Base-by-base conservation (phyloP, 2,888 invertebrate genomes). In the Philonicus albiceps region DNA sequence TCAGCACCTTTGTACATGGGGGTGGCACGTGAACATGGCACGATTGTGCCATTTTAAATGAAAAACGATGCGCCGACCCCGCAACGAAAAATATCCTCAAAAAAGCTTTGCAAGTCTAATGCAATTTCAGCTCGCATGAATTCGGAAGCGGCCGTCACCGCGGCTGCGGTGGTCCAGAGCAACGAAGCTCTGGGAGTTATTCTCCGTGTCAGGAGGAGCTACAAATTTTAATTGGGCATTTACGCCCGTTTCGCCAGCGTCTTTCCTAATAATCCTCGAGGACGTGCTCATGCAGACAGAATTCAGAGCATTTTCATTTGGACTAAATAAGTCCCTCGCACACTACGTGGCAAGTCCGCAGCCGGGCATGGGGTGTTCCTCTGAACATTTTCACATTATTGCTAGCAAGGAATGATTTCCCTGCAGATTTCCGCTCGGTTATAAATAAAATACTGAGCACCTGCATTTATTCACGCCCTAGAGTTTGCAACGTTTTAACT, bases 401-500 rank as follows among this genome's bases (percentile, higher is more conserved):
- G 53, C 40, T 31, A 80, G 53, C 80, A 49, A 80, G 80, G 80
- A 80, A 80, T 80, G 49, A 80, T 80, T 80, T 80, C 80, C 80
- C 80, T 80, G 80, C 80, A 80, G 80, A 49, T 27, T 80, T 80
- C 22, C 80, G n/a, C 80, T 53, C 53, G 30, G 27, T 30, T 80
- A 80, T 80, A 43, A 53, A 43, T 43, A 80, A 76, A 76, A 19
- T 22, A 74, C 7, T 74, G 49, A 49, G 40, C 27, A 49, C 80
- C 80, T 43, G 80, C 80, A 80, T 53, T 49, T 49, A 80, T 80
- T 80, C 80, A 80, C 80, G 53, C 80, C n/a, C 80, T 27, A 31
- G 80, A 53, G 80, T 53, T 80, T 80, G 27, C 80, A 49, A 53
- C 53, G 80, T 80, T 80, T 80, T 80, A 80, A 80, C 80, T 80